These are phyloP conservation scores for Mirza zaza DNA, from an alignment of 2,113 vertebrate species.

Conservation along the genomic window DNA sequence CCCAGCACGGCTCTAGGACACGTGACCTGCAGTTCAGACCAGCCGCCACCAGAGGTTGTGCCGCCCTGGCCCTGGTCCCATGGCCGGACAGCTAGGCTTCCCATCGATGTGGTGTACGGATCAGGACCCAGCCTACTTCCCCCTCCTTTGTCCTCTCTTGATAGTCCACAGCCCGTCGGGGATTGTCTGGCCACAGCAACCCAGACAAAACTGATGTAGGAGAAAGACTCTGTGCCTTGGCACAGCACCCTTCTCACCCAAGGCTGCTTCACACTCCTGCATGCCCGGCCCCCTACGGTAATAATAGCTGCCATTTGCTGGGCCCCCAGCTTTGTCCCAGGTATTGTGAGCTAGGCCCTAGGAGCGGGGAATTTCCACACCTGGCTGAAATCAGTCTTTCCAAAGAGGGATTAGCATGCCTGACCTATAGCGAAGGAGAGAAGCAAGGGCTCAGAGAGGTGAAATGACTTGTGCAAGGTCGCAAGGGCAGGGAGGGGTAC, in stretches of 20 bases:
- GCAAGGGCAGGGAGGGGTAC: neutral
- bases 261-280: neutral
- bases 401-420: neutral
- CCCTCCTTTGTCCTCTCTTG: neutral
- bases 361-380: neutral
- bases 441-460: neutral
- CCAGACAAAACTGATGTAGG: neutral
- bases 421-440: neutral
- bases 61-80: neutral
- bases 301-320: neutral
- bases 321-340: neutral
- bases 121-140: neutral
- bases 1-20: neutral
- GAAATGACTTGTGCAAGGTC: neutral
- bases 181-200: neutral
- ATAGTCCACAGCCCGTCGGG: neutral
- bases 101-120: neutral
- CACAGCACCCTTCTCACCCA: neutral
- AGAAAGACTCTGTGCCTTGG: neutral
- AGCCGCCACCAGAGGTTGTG: neutral
- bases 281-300: neutral
- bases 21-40: neutral
- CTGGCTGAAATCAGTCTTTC: neutral
- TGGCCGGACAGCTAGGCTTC: neutral
- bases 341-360: neutral